These are phyloP conservation scores for Pipistrellus pipistrellus DNA, from an alignment of 2,797 vertebrate species.

Conservation along the genomic window DNA sequence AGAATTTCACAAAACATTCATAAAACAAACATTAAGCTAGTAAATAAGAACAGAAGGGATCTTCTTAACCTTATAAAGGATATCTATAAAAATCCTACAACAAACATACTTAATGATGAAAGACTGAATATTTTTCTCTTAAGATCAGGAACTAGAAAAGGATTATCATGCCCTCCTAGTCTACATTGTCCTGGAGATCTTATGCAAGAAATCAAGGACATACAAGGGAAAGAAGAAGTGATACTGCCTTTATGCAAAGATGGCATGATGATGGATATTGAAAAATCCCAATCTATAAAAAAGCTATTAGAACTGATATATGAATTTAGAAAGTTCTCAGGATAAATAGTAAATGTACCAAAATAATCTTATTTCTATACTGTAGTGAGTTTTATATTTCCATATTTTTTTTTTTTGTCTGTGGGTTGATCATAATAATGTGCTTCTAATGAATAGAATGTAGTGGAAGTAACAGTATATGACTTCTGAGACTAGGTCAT, in stretches of 20 bases:
- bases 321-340: background rate
- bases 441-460: slow-evolving; percentile 57
- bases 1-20: slow-evolving; percentile 21
- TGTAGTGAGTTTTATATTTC: slow-evolving; percentile 22
- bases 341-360: background rate
- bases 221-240: background rate
- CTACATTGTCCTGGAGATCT: background rate
- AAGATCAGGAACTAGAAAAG: background rate
- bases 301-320: background rate
- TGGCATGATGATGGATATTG: background rate
- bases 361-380: background rate
- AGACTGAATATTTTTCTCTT: background rate
- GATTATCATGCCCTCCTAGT: background rate
- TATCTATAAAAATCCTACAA: background rate
- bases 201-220: background rate
- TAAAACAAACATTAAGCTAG: background rate
- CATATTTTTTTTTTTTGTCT: background rate
- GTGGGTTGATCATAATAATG: background rate
- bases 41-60: background rate
- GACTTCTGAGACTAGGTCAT: slow-evolving; percentile 51
- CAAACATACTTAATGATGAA: background rate
- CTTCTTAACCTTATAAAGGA: background rate
- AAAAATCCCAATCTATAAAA: slow-evolving; percentile 16
- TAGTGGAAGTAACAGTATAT: background rate
- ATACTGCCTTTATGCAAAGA: slow-evolving; percentile 1